Base-by-base conservation (phyloP, 2,888 invertebrate species). In the Kuschelorhynchus macadamiae region DNA sequence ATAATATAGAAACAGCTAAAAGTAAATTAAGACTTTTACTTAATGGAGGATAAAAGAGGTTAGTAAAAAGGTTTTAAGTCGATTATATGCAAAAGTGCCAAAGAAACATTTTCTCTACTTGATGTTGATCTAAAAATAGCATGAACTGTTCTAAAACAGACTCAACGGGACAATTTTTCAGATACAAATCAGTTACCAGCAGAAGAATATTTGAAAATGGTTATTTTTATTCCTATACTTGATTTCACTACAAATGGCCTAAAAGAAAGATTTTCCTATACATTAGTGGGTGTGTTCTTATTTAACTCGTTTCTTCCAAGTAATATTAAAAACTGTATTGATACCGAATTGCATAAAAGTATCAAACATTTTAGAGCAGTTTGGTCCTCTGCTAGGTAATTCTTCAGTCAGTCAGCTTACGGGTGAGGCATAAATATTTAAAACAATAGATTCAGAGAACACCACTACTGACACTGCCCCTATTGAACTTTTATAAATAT, bases 251-350 rank as follows among this genome's bases (percentile, higher is more conserved):
- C 25, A 17, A 50, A 14, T 14, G 50, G 25, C 16, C 50, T 50
- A 14, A 53, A 33, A 36, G 53, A 53, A 33, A 53, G 53, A 53
- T 53, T 53, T 53, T 53, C 53, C 44, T 5, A 50, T 25, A 50
- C 9, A 32, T 33, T 50, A 50, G 11, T 53, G 17, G 39, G 39
- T 39, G 39, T 39, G 33, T 53, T 53, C 18, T 17, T 53, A 14
- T 17, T 50, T 17, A 36, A 33, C 53, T 2, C 7, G 39, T 53
- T 53, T 33, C 53, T 53, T 53, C 53, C 53, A 53, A 53, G 53
- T 18, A 39, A 53, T 33, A 33, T 53, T 39, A 18, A 36, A 36
- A 36, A 33, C 12, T 36, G 14, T 33, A 53, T 7, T 53, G 53
- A 39, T 53, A 53, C 53, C 33, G 36, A 53, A 18, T 39, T 53